These are phyloP conservation scores for Pammene aurita DNA, from an alignment of 2,888 invertebrate species.

Conservation along the genomic window DNA sequence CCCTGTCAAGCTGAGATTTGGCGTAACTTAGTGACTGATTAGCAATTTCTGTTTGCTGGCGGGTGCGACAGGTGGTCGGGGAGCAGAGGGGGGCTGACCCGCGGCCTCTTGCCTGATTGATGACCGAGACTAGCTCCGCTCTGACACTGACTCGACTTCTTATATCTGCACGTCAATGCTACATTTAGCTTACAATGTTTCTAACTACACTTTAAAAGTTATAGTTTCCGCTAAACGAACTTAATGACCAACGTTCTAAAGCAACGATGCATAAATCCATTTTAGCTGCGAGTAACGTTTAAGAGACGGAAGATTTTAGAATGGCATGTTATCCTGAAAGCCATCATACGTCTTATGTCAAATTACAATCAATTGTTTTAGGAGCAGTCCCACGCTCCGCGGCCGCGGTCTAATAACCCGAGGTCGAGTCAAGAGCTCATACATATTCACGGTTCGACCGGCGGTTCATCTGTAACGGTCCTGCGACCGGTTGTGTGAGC, in stretches of 20 bases:
- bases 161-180: conserved; percentile 55
- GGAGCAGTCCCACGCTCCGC: conserved; percentile 72
- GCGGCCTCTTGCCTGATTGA: conserved; percentile 71
- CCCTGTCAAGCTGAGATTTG: conserved; percentile 76
- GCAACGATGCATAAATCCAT: conserved; percentile 36
- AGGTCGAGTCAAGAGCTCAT: conserved; percentile 80
- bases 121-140: conserved; percentile 61
- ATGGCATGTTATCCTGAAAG: conserved; percentile 1
- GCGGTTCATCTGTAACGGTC: conserved; percentile 81
- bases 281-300: conserved; percentile 46
- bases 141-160: conserved; percentile 57
- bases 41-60: conserved; percentile 74
- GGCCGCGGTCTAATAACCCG: conserved; percentile 75
- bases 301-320: conserved; percentile 25
- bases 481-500: conserved; percentile 75
- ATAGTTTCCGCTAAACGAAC: conserved; percentile 38
- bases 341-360: conserved; percentile 26
- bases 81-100: conserved; percentile 64
- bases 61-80: conserved; percentile 79
- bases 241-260: conserved; percentile 30
- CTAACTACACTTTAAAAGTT: conserved; percentile 33
- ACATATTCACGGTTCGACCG: conserved; percentile 75
- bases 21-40: conserved; percentile 81
- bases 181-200: conserved; percentile 41
- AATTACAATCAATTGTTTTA: conserved; percentile 40